phyloP scores from a whole-genome alignment of 37 sponge, comb jelly and placozoan genomes.

The Hormiphora californensis region DNA sequence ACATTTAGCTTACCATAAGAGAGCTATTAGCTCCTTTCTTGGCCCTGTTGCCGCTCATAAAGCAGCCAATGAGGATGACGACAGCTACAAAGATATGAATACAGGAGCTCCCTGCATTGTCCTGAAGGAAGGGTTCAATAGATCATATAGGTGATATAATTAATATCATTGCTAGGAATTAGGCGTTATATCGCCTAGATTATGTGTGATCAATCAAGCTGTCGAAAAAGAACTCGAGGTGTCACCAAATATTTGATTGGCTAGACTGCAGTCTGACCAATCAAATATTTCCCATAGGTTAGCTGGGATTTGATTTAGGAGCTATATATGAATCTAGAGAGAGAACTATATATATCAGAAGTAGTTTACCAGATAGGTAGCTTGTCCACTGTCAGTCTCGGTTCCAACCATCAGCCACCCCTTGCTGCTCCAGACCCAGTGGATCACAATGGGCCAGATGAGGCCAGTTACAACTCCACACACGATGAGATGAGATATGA shows the following conservation, averaged over 20 bases:
- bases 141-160: neutral
- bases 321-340: too few relatives aligned
- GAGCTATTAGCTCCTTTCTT: neutral
- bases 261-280: too few relatives aligned
- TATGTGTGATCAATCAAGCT: too few relatives aligned
- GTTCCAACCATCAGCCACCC: neutral
- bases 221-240: too few relatives aligned
- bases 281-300: too few relatives aligned
- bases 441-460: neutral
- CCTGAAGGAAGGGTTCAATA: neutral
- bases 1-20: neutral
- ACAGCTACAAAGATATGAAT: neutral
- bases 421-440: neutral
- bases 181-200: too few relatives aligned
- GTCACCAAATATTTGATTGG: too few relatives aligned
- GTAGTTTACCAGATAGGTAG: neutral
- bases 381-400: neutral
- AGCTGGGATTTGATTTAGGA: too few relatives aligned
- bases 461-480: neutral
- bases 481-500: neutral
- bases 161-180: too few relatives aligned
- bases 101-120: neutral
- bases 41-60: neutral
- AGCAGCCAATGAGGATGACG: neutral
- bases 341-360: too few relatives aligned